A percentile compares a stretch with the other conserved stretches of the same genome.
Conservation (phyloP, 2,113 vertebrate species). For the Pseudopodoces humilis region DNA sequence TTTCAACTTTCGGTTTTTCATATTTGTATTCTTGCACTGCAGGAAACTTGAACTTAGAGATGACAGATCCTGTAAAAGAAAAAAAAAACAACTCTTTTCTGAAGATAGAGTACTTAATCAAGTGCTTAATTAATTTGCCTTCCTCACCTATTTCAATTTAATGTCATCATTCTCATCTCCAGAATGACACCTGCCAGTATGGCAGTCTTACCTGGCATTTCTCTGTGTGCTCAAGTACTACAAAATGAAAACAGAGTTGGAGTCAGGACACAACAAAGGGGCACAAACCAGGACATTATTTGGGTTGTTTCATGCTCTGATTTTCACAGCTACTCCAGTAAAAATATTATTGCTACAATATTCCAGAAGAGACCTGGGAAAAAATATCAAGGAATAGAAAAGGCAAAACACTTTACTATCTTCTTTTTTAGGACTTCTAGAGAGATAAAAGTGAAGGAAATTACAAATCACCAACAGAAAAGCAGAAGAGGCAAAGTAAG, state of each 20-base stretch:
- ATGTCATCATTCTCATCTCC: neutral
- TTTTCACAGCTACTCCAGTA: neutral
- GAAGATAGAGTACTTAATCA: neutral
- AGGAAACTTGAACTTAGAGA: neutral
- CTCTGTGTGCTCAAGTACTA: neutral
- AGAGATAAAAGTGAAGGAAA: neutral
- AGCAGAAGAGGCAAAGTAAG: neutral
- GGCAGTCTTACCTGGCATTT: neutral
- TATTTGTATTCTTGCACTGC: neutral
- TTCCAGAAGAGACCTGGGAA: neutral
- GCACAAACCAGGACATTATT: neutral
- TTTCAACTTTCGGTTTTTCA: neutral
- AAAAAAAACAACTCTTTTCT: neutral
- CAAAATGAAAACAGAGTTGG: neutral
- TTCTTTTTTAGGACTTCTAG: neutral
- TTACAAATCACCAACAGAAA: neutral
- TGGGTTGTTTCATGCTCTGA: neutral
- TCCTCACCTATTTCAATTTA: neutral
- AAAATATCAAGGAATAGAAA: neutral
- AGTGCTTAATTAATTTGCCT: neutral
- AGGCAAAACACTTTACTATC: neutral
- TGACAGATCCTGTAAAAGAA: neutral
- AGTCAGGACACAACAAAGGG: accelerated
- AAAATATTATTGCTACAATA: neutral
- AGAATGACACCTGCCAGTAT: neutral